phyloP scores from a whole-genome alignment of 2,797 vertebrate genomes.

The Tarsius wallacei region DNA sequence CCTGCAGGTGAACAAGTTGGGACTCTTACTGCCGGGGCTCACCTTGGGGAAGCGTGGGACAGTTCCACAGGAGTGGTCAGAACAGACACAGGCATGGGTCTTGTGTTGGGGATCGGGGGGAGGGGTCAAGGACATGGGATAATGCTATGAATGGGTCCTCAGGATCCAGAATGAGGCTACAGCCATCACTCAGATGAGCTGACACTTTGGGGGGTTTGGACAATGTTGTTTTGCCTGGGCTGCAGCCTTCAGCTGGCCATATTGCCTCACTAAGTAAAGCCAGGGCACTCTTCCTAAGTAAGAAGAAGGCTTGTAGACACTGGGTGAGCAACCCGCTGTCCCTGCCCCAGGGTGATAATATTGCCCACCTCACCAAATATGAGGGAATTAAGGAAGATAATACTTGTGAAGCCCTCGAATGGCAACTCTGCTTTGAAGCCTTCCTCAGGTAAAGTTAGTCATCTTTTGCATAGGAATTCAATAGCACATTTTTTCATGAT shows the following conservation, averaged over 20 bases:
- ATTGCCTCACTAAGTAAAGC: neutral
- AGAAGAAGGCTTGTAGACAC: neutral
- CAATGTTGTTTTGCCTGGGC: no score
- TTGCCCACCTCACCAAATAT: neutral
- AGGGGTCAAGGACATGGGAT: neutral
- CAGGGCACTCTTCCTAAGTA: neutral
- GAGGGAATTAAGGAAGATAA: neutral
- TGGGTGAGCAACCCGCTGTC: neutral
- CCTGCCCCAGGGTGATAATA: neutral
- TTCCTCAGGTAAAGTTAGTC: neutral
- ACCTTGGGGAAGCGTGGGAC: no score
- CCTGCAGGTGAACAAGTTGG: neutral
- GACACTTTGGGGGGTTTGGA: neutral
- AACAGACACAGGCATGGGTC: fast-evolving
- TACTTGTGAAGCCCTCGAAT: neutral
- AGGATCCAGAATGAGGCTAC: fast-evolving
- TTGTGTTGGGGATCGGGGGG: fast-evolving
- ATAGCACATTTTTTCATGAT: neutral
- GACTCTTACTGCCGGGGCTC: neutral
- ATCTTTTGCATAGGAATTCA: neutral
- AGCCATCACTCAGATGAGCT: fast-evolving
- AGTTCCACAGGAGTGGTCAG: no score
- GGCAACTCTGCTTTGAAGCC: neutral
- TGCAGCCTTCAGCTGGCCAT: neutral
- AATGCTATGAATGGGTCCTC: fast-evolving